Evolutionary conservation across 64 coral and sea anemone genomes (phyloP).

Genomic region (Montipora capricornis): DNA sequence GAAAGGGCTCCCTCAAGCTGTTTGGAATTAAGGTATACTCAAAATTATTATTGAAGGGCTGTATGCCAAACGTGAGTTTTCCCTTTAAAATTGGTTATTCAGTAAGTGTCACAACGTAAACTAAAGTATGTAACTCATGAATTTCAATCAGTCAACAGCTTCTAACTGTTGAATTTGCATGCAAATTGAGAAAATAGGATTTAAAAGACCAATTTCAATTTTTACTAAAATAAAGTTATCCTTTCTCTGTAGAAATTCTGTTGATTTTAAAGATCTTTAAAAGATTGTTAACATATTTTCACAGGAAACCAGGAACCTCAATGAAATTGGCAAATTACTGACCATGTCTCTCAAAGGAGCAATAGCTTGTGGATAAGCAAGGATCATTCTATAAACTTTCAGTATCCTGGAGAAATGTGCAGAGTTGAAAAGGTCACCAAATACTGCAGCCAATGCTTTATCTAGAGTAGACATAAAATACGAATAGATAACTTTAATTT

Average conservation of each 20-base stretch:
- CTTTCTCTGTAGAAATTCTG: too few relatives aligned
- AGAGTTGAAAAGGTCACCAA: constrained; percentile 78
- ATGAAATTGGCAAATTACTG: constrained; percentile 9
- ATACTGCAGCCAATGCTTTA: constrained; percentile 70
- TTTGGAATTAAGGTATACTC: not conserved
- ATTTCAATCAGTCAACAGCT: too few relatives aligned
- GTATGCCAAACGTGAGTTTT: too few relatives aligned
- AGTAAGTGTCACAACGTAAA: too few relatives aligned
- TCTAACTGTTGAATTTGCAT: too few relatives aligned
- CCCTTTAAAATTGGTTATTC: too few relatives aligned
- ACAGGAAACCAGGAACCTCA: not conserved
- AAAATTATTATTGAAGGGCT: too few relatives aligned
- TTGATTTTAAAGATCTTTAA: not conserved
- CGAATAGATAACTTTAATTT: too few relatives aligned
- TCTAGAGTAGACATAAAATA: constrained; percentile 19
- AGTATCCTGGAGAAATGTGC: constrained; percentile 60
- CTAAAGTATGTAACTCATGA: too few relatives aligned
- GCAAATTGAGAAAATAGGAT: too few relatives aligned
- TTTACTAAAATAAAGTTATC: too few relatives aligned
- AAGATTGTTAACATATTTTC: not conserved
- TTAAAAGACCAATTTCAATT: too few relatives aligned
- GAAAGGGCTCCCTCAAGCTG: constrained; percentile 72
- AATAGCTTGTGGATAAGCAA: constrained; percentile 51
- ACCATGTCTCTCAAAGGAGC: constrained; percentile 68
- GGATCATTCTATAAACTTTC: constrained; percentile 62